These are phyloP conservation scores for Fulica atra DNA, from an alignment of 2,113 vertebrate species.

Conservation along the genomic window DNA sequence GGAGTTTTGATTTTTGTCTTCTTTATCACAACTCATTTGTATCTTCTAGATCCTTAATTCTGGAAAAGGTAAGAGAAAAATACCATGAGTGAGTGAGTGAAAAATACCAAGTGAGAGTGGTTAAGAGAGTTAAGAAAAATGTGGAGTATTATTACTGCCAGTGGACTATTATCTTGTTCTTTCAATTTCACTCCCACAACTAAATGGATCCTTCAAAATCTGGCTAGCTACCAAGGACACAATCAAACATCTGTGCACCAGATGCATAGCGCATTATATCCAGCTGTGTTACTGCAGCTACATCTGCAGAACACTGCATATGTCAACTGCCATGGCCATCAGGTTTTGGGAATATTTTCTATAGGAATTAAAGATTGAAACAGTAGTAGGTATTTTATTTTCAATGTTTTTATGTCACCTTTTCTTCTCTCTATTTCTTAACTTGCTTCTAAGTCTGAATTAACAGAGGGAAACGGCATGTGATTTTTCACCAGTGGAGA, in stretches of 20 bases:
- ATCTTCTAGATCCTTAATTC: not conserved
- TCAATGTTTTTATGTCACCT: not conserved
- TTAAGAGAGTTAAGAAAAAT: constrained; percentile 16
- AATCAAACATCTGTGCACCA: constrained; percentile 72
- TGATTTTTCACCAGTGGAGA: not conserved
- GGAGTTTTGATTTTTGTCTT: not conserved
- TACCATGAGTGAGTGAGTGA: constrained; percentile 1
- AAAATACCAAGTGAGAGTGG: not conserved
- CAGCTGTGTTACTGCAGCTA: constrained; percentile 71
- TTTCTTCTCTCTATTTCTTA: not conserved
- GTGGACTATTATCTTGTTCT: constrained; percentile 33
- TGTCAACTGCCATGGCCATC: constrained; percentile 39
- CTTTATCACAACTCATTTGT: not conserved
- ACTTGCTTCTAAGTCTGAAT: not conserved
- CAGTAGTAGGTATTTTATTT: not conserved
- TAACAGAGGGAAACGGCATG: not conserved
- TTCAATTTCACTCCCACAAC: constrained; percentile 25
- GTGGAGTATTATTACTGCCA: not conserved
- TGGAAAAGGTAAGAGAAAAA: constrained; percentile 1
- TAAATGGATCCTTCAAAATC: constrained; percentile 55
- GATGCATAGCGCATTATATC: constrained; percentile 59
- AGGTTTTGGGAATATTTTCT: constrained; percentile 37
- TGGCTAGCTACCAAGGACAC: constrained; percentile 66
- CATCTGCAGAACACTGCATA: constrained; percentile 57
- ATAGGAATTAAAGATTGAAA: not conserved